Conservation (phyloP, 2,113 vertebrate species). For the Melanerpes formicivorus region DNA sequence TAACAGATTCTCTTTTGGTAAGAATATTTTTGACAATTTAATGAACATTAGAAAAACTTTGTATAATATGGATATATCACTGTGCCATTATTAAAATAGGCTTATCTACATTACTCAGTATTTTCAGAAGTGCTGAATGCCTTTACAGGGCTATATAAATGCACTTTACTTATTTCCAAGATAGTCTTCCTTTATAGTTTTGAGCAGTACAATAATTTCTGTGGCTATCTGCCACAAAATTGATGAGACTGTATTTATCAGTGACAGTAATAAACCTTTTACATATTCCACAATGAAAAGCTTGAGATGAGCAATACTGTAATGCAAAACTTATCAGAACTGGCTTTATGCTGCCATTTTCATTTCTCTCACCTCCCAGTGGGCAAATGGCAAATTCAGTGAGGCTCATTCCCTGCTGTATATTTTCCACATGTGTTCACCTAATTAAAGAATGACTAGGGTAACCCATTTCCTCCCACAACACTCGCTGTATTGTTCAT, state of each 20-base stretch:
- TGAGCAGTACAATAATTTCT: constrained; percentile 39
- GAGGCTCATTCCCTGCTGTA: not conserved
- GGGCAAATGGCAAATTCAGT: constrained; percentile 18
- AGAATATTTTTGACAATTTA: constrained; percentile 61
- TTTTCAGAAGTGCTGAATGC: constrained; percentile 43
- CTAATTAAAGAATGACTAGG: constrained; percentile 7
- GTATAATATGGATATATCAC: constrained; percentile 56
- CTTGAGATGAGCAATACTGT: constrained; percentile 15
- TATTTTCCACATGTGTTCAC: constrained; percentile 11
- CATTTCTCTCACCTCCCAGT: constrained; percentile 4
- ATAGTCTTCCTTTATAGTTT: constrained; percentile 68
- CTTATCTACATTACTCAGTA: constrained; percentile 40
- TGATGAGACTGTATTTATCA: constrained; percentile 36
- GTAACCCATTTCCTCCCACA: constrained; percentile 16
- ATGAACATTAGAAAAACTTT: constrained; percentile 50
- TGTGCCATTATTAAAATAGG: constrained; percentile 68
- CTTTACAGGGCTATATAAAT: constrained; percentile 38
- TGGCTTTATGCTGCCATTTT: constrained; percentile 4
- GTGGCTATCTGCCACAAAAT: constrained; percentile 18
- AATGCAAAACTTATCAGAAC: not conserved
- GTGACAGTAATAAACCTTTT: constrained; percentile 6
- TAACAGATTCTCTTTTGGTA: constrained; percentile 54
- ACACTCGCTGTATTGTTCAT: not conserved
- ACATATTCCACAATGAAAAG: not conserved
- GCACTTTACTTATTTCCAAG: constrained; percentile 69